Evolutionary conservation across 2,888 invertebrate genomes (phyloP).

Genomic region (Synergus laeviventris): DNA sequence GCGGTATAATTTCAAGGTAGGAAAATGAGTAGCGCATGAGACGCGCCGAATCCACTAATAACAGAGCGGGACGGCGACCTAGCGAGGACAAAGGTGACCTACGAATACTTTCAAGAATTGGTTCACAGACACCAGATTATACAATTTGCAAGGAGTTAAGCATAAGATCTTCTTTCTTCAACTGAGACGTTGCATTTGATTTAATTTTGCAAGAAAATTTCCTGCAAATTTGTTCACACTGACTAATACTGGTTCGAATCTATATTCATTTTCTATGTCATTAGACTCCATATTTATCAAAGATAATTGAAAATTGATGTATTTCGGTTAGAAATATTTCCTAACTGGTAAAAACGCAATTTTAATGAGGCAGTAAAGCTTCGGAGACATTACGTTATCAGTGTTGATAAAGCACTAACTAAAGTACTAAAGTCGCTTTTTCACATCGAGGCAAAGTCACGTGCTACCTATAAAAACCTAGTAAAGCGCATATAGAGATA

Average conservation of each 20-base stretch:
- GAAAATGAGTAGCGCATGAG: slow-evolving; percentile 58
- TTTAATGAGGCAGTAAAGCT: slow-evolving; percentile 10
- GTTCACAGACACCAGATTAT: neutral
- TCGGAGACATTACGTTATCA: slow-evolving; percentile 17
- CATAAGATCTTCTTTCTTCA: neutral
- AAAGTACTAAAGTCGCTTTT: slow-evolving; percentile 31
- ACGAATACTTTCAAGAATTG: neutral
- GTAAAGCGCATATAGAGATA: slow-evolving; percentile 14
- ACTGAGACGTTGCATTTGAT: neutral
- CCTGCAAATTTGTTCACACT: neutral
- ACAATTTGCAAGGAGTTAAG: neutral
- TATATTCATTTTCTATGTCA: too few relatives aligned
- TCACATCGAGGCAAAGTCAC: slow-evolving; percentile 22
- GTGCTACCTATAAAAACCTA: slow-evolving; percentile 35
- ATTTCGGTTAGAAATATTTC: neutral
- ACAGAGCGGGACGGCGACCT: slow-evolving; percentile 54
- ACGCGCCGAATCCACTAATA: slow-evolving; percentile 56
- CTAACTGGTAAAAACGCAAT: slow-evolving; percentile 6
- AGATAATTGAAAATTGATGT: neutral
- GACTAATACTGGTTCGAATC: too few relatives aligned
- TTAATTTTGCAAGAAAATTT: neutral
- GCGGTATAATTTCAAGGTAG: slow-evolving; percentile 56
- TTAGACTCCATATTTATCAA: too few relatives aligned
- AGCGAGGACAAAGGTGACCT: slow-evolving; percentile 47
- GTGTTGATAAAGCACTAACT: slow-evolving; percentile 26